Percentiles rank a stretch among this genome's conserved stretches.
phyloP scores from a whole-genome alignment of 2,797 vertebrate genomes.

The Lophotriccus pileatus region DNA sequence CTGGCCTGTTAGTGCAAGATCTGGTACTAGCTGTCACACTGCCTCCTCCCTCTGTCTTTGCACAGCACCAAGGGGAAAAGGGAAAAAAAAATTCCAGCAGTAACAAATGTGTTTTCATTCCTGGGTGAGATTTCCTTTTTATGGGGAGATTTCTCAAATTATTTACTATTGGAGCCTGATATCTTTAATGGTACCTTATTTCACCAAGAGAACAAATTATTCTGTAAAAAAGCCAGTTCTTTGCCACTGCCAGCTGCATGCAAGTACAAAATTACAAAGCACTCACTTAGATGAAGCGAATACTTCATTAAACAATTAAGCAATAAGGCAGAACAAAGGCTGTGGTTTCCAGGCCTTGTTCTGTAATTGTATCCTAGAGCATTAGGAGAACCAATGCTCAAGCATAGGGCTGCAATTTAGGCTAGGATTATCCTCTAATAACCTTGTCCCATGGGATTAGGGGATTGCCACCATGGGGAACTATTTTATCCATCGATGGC shows the following conservation, averaged over 20 bases:
- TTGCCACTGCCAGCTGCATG: constrained; percentile 26
- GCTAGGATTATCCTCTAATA: constrained; percentile 53
- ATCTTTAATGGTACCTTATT: constrained; percentile 13
- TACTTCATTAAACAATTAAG: constrained; percentile 71
- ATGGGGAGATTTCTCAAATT: not conserved
- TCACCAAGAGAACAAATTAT: constrained; percentile 40
- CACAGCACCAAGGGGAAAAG: not conserved
- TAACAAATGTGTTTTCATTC: not conserved
- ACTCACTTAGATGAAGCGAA: constrained; percentile 61
- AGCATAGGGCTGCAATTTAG: not conserved
- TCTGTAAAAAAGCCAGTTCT: constrained; percentile 44
- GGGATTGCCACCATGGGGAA: not conserved
- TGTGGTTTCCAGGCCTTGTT: constrained; percentile 51
- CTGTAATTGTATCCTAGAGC: constrained; percentile 50
- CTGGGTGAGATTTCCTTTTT: not conserved
- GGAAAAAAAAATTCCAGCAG: not conserved
- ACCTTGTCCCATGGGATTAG: constrained; percentile 7
- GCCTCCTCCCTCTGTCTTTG: not conserved
- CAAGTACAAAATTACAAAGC: constrained; percentile 51
- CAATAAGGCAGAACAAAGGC: constrained; percentile 62
- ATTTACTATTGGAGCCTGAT: not conserved
- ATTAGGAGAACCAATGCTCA: constrained; percentile 23
- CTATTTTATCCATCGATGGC: not conserved
- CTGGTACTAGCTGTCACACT: not conserved
- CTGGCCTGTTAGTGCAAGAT: not conserved